Percentiles rank a stretch among this genome's conserved stretches.
phyloP scores from a whole-genome alignment of 2,888 invertebrate genomes.

The Teleiodes luculella region DNA sequence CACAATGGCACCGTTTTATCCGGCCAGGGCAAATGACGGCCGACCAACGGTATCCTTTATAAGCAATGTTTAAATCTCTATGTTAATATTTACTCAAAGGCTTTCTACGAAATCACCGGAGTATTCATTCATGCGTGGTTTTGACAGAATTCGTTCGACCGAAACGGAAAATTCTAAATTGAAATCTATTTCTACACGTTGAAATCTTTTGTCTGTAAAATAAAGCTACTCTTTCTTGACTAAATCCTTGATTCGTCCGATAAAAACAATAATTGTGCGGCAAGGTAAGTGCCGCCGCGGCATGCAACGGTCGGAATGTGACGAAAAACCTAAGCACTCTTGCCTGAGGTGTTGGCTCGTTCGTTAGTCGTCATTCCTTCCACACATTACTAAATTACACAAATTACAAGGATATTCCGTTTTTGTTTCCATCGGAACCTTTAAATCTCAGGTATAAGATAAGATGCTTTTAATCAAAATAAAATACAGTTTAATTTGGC shows the following conservation, averaged over 20 bases:
- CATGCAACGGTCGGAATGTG: constrained; percentile 35
- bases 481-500: constrained; percentile 68
- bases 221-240: neutral
- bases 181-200: neutral
- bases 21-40: constrained; percentile 47
- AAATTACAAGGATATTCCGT: constrained; percentile 43
- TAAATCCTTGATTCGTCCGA: constrained; percentile 14
- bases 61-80: constrained; percentile 51
- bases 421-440: constrained; percentile 33
- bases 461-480: constrained; percentile 30
- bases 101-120: constrained; percentile 47
- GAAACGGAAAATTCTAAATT: neutral
- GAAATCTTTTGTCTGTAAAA: too few species aligned
- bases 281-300: constrained; percentile 35
- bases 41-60: constrained; percentile 55
- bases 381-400: constrained; percentile 41
- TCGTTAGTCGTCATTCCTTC: constrained; percentile 49
- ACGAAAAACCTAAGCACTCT: constrained; percentile 44
- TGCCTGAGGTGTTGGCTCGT: constrained; percentile 49
- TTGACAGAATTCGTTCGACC: constrained; percentile 12
- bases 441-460: neutral
- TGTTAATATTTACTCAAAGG: constrained; percentile 62
- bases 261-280: constrained; percentile 43
- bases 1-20: constrained; percentile 70
- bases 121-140: constrained; percentile 37